Evolutionary conservation across 2,888 invertebrate species (phyloP).

Genomic region (Drosophila heteroneura): DNA sequence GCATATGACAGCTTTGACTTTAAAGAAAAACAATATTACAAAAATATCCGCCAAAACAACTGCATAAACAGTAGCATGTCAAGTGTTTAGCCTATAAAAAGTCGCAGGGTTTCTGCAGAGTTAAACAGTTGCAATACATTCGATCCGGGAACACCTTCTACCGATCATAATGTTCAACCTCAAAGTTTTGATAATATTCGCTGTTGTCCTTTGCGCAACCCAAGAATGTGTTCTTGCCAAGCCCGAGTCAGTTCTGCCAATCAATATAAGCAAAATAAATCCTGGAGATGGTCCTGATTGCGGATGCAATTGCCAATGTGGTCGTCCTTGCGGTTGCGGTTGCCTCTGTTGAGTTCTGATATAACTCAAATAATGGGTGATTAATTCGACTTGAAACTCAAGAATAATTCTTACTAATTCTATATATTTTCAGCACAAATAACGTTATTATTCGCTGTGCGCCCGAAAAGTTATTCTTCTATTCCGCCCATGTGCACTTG

Average conservation of each 20-base stretch:
- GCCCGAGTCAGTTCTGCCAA: background rate
- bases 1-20: background rate
- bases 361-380: background rate
- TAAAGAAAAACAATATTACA: conserved; percentile 12
- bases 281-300: background rate
- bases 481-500: conserved; percentile 10
- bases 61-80: conserved; percentile 46
- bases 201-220: conserved; percentile 36
- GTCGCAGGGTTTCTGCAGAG: background rate
- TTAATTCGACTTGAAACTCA: background rate
- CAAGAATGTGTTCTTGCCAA: conserved; percentile 27
- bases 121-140: conserved; percentile 17
- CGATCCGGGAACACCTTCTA: background rate
- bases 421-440: conserved; percentile 9
- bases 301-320: conserved; percentile 3
- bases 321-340: background rate
- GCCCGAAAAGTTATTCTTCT: background rate
- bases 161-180: conserved; percentile 47
- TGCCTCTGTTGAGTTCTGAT: conserved; percentile 1
- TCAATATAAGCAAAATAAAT: background rate
- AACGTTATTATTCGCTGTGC: background rate
- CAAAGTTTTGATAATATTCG: conserved; percentile 53
- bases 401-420: background rate
- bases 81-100: conserved; percentile 38
- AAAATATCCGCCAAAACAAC: conserved; percentile 34